Evolutionary conservation across 2,797 vertebrate genomes (phyloP).

Genomic region (Sebastes variabilis): DNA sequence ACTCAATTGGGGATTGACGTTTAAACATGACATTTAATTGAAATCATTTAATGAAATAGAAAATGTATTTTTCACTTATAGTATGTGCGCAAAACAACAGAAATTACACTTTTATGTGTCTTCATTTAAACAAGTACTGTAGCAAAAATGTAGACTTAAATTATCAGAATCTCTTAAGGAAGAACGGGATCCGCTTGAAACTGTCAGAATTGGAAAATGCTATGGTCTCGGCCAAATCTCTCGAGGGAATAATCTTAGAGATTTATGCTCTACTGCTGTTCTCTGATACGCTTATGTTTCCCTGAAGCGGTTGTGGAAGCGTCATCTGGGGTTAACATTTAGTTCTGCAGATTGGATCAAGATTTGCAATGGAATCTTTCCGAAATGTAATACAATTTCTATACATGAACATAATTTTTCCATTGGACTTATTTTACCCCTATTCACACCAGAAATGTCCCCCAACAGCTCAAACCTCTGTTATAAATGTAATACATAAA

Average conservation of each 20-base stretch:
- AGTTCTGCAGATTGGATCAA: background rate
- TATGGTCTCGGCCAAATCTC: background rate
- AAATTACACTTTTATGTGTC: background rate
- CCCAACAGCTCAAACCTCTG: background rate
- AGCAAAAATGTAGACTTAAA: background rate
- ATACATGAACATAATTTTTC: background rate
- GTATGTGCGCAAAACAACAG: background rate
- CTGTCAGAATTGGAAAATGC: background rate
- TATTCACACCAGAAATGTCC: no score
- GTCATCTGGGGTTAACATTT: background rate
- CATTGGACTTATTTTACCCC: background rate
- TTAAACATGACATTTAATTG: background rate
- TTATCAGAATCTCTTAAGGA: background rate
- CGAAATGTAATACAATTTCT: no score
- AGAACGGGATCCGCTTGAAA: background rate
- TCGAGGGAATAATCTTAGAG: background rate
- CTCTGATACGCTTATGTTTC: background rate
- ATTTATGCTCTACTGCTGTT: background rate
- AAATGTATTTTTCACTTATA: background rate
- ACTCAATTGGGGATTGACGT: rapidly evolving
- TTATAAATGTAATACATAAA: background rate
- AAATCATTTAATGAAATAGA: background rate
- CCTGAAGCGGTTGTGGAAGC: background rate
- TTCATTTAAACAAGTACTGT: background rate
- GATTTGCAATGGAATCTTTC: background rate